These are phyloP conservation scores for Clusia tigrina DNA, from an alignment of 2,888 invertebrate genomes.

Conservation along the genomic window DNA sequence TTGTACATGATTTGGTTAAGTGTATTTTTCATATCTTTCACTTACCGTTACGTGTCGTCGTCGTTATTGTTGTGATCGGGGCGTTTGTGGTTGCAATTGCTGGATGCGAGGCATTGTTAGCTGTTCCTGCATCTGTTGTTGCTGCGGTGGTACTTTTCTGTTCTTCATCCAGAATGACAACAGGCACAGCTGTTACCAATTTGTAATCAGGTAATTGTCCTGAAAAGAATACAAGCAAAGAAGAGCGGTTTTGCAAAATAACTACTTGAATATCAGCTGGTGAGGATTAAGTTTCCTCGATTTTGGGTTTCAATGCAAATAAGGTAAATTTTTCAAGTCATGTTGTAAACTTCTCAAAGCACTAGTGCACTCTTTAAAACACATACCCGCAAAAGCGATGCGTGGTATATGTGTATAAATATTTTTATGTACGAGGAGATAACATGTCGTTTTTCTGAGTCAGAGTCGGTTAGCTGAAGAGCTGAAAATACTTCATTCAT, in stretches of 20 bases:
- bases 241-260: not conserved
- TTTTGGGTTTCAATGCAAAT: not conserved
- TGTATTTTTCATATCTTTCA: constrained; percentile 32
- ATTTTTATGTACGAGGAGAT: too few species aligned
- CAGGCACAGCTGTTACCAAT: constrained; percentile 79
- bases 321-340: not conserved
- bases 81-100: constrained; percentile 15
- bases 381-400: too few species aligned
- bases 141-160: constrained; percentile 23
- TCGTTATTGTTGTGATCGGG: constrained; percentile 20
- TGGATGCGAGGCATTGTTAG: constrained; percentile 23
- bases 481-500: too few species aligned
- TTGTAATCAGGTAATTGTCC: constrained; percentile 70
- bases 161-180: constrained; percentile 78
- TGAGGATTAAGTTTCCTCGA: too few species aligned
- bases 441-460: too few species aligned
- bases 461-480: too few species aligned
- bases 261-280: too few species aligned
- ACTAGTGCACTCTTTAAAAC: too few species aligned
- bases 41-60: constrained; percentile 51
- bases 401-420: too few species aligned
- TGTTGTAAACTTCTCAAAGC: too few species aligned
- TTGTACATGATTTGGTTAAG: not conserved
- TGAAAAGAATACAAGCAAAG: constrained; percentile 38
- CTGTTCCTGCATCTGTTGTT: constrained; percentile 35